These are phyloP conservation scores for Trachelus troglodyta DNA, from an alignment of 2,888 invertebrate genomes.

Conservation along the genomic window DNA sequence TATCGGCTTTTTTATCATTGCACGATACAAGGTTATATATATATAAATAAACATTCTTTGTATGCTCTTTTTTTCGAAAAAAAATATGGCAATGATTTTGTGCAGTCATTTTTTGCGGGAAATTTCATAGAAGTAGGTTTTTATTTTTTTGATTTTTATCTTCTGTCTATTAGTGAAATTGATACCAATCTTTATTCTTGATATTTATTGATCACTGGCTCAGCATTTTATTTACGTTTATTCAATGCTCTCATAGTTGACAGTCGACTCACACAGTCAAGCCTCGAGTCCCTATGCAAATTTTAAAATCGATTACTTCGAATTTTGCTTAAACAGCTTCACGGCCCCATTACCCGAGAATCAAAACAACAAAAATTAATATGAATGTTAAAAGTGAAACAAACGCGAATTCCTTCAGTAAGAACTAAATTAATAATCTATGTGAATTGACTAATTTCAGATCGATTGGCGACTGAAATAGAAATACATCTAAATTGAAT, in stretches of 20 bases:
- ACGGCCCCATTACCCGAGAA: background rate
- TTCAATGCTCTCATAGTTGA: background rate
- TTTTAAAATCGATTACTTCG: background rate
- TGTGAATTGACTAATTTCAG: too few species aligned
- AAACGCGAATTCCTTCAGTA: too few species aligned
- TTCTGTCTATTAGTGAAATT: background rate
- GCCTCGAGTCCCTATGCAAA: background rate
- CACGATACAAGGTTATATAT: background rate
- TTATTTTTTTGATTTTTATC: background rate
- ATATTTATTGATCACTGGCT: background rate
- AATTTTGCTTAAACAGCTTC: background rate
- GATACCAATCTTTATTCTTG: background rate
- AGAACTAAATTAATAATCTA: too few species aligned
- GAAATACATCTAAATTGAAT: too few species aligned
- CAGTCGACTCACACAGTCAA: background rate
- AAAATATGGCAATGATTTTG: background rate
- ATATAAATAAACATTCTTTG: background rate
- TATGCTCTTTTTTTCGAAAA: background rate
- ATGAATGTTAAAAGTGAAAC: background rate
- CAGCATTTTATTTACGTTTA: background rate
- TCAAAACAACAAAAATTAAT: background rate
- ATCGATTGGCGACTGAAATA: too few species aligned
- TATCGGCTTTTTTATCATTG: background rate
- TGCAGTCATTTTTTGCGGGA: background rate
- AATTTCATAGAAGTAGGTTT: background rate